Conservation (phyloP, 2,888 invertebrate species). For the Dasypolia templi region DNA sequence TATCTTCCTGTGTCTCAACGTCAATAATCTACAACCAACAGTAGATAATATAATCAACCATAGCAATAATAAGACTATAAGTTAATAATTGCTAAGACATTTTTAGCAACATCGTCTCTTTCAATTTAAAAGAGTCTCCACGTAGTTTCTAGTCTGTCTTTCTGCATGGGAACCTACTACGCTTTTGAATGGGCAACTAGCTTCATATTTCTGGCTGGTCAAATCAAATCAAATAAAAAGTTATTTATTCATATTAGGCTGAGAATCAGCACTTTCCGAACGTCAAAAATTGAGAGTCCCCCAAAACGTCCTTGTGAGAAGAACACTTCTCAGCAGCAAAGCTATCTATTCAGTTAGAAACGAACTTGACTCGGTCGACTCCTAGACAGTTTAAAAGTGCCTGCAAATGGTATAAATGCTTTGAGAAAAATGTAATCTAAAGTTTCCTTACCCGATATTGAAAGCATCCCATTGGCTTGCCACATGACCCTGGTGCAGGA, state of each 20-base stretch:
- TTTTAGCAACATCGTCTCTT: not conserved
- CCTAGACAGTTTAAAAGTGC: not conserved
- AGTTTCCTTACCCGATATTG: slow-evolving; percentile 75
- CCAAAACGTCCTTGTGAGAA: too few relatives aligned
- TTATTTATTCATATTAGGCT: too few relatives aligned
- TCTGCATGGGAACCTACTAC: not conserved
- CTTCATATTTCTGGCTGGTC: not conserved
- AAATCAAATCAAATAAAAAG: too few relatives aligned
- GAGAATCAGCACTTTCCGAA: too few relatives aligned
- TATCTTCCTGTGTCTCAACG: slow-evolving; percentile 81
- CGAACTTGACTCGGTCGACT: too few relatives aligned
- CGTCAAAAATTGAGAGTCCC: too few relatives aligned
- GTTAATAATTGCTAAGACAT: not conserved
- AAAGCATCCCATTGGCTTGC: slow-evolving; percentile 75
- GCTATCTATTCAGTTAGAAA: too few relatives aligned
- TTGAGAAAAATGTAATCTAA: not conserved
- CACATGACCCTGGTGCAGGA: slow-evolving; percentile 70
- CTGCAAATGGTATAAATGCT: too few relatives aligned
- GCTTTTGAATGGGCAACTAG: not conserved
- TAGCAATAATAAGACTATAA: not conserved
- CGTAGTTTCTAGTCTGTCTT: not conserved
- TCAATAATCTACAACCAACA: slow-evolving; percentile 83
- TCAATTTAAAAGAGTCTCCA: not conserved
- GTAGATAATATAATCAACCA: slow-evolving; percentile 19
- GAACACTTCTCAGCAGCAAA: too few relatives aligned